Evolutionary conservation across 1,140 invertebrate species (phyloP), one percentile per base, ranked within the genome.

Genomic region (Neoseiulus cucumeris): DNA sequence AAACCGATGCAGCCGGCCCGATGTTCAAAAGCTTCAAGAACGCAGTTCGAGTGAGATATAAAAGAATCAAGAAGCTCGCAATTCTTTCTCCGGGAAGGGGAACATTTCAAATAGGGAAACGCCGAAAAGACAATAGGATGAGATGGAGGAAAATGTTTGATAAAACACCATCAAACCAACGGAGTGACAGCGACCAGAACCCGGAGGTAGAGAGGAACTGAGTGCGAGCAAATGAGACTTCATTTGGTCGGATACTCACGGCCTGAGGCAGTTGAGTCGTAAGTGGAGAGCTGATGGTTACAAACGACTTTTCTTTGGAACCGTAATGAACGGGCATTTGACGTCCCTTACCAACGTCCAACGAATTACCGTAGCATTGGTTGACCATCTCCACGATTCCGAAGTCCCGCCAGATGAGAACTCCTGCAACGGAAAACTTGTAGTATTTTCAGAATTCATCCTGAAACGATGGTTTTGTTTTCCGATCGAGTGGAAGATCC

Each of bases 301-400:
- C 83, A 78, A 95, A 95, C 77, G 92, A 89, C 0, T 85, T 79
- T 22, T 86, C 80, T 71, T 82, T 86, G 2, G 81, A 83, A 2
- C 89, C 90, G 76, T 92, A 94, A 74, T 93, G 90, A 6, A 96
- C 85, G 0, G 93, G 93, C 93, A 98, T 98, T 77, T 96, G 91
- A 69, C 85, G 82, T 4, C 93, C 93, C 75, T 89, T 89, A n/a
- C 85, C 87, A n/a, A 77, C 68, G 75, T 98, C 94, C 44, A 85
- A 82, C 45, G 75, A 73, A 77, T 97, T 99, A 25, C 93, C 91
- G 74, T 95, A 98, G 73, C 94, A 98, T 74, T 99, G 95, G 78
- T 96, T 86, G 75, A 97, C 85, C 70, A 94, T 87, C 70, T 91
- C 80, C n/a, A 84, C 79, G 1, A 96, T 76, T 0, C 83, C 81